Evolutionary conservation across 2,888 invertebrate genomes (phyloP).

Genomic region (Eupithecia centaureata): DNA sequence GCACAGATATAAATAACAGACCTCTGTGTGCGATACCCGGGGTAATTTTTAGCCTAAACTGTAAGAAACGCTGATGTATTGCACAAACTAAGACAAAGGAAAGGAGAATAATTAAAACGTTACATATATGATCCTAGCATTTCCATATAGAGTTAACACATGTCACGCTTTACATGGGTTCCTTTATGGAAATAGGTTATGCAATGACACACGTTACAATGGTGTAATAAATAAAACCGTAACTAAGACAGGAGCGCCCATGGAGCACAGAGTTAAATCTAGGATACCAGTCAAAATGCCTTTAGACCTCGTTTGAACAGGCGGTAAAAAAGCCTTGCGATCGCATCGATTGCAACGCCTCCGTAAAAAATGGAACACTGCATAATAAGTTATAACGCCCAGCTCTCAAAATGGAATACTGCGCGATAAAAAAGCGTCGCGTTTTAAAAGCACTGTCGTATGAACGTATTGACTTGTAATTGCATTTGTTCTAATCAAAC

Average conservation of each 20-base stretch:
- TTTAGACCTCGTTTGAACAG: too few species aligned
- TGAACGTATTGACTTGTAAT: too few species aligned
- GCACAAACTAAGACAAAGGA: background rate
- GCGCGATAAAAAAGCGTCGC: too few species aligned
- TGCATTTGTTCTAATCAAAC: too few species aligned
- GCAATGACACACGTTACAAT: slow-evolving; percentile 54
- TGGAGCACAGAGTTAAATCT: slow-evolving; percentile 27
- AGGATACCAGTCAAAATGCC: slow-evolving; percentile 7
- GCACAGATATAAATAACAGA: too few species aligned
- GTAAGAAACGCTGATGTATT: background rate
- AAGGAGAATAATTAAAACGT: background rate
- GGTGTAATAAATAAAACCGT: slow-evolving; percentile 51
- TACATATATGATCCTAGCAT: slow-evolving; percentile 12
- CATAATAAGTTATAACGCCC: too few species aligned
- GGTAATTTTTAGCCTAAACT: background rate
- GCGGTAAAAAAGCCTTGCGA: too few species aligned
- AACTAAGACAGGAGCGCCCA: slow-evolving; percentile 57
- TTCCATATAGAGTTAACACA: slow-evolving; percentile 54
- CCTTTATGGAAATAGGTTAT: slow-evolving; percentile 51
- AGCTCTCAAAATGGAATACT: too few species aligned
- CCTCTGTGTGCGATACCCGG: too few species aligned
- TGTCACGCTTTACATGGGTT: slow-evolving; percentile 46
- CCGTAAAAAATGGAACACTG: too few species aligned
- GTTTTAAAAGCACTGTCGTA: too few species aligned
- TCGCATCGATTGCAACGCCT: too few species aligned